phyloP scores from a whole-genome alignment of 2,888 invertebrate genomes.

The Pammene aurita region DNA sequence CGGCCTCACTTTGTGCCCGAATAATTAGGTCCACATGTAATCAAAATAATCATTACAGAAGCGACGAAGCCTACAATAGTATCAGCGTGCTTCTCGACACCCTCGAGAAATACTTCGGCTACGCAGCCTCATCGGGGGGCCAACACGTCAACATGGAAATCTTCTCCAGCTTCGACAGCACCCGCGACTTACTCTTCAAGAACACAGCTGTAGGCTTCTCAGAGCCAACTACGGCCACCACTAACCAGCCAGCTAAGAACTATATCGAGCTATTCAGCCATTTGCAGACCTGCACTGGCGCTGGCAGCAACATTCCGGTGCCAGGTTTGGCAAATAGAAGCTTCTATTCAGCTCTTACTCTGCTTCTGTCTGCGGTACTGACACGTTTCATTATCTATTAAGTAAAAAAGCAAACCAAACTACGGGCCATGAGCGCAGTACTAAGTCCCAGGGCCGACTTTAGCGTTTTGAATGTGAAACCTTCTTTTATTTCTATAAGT shows the following conservation, averaged over 20 bases:
- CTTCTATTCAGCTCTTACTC: slow-evolving; percentile 58
- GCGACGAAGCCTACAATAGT: slow-evolving; percentile 63
- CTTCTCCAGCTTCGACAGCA: slow-evolving; percentile 83
- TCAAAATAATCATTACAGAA: slow-evolving; percentile 54
- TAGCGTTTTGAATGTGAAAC: too few relatives aligned
- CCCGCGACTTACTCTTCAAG: slow-evolving; percentile 84
- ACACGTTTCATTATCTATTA: slow-evolving; percentile 57
- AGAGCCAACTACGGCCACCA: slow-evolving; percentile 62
- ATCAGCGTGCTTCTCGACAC: slow-evolving; percentile 70
- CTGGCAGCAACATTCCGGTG: slow-evolving; percentile 50
- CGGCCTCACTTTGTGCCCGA: too few relatives aligned
- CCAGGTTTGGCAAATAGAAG: slow-evolving; percentile 53
- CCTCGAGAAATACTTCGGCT: slow-evolving; percentile 80
- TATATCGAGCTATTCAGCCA: slow-evolving; percentile 83
- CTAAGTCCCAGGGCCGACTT: too few relatives aligned
- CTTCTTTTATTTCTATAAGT: too few relatives aligned
- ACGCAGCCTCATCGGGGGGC: slow-evolving; percentile 59
- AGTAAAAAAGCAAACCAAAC: neutral
- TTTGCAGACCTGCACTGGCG: slow-evolving; percentile 65
- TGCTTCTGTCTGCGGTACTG: slow-evolving; percentile 56
- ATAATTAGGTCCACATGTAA: too few relatives aligned
- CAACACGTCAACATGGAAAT: slow-evolving; percentile 79
- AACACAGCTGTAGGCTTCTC: slow-evolving; percentile 84
- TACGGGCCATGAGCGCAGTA: neutral
- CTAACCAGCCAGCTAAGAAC: slow-evolving; percentile 74